Evolutionary conservation across 2,797 vertebrate genomes (phyloP).

Genomic region (Pseudomugil gertrudae): DNA sequence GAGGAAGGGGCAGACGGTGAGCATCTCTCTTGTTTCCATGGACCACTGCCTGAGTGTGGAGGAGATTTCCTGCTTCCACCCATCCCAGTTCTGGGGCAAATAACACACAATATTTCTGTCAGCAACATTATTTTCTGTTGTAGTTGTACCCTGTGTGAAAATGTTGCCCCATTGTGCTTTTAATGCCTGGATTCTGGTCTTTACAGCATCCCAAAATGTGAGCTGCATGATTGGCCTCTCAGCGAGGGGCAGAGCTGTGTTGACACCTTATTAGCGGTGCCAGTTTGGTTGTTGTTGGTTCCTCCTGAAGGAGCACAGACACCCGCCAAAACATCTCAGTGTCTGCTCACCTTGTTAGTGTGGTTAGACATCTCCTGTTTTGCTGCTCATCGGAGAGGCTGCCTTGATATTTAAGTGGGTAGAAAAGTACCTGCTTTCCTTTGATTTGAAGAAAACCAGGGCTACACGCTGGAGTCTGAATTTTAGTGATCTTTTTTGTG

Average conservation of each 20-base stretch:
- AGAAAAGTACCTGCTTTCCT: constrained; percentile 40
- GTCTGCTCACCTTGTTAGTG: constrained; percentile 74
- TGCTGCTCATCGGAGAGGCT: constrained; percentile 23
- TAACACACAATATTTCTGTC: constrained; percentile 4
- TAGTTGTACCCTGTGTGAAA: constrained; percentile 15
- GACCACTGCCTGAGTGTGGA: constrained; percentile 7
- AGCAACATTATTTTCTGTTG: constrained; percentile 9
- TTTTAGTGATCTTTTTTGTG: constrained; percentile 16
- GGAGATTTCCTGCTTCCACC: constrained; percentile 27
- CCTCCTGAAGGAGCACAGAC: constrained; percentile 65
- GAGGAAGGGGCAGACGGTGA: constrained; percentile 15
- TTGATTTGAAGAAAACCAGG: constrained; percentile 40
- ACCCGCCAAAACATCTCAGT: constrained; percentile 50
- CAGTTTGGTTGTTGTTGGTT: constrained; percentile 60
- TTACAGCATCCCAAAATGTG: constrained; percentile 19
- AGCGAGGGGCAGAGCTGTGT: constrained; percentile 41
- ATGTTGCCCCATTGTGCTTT: constrained; percentile 6
- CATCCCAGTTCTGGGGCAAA: constrained; percentile 18
- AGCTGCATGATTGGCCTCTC: constrained; percentile 42
- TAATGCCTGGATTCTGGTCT: constrained; percentile 14
- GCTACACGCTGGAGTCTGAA: constrained; percentile 22
- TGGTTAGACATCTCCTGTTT: constrained; percentile 48
- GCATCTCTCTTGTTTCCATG: constrained; percentile 27
- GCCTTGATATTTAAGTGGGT: constrained; percentile 42
- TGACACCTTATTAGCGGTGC: constrained; percentile 71